A percentile compares a stretch with the other conserved stretches of the same genome.
These are phyloP conservation scores for Eira barbara DNA, from an alignment of 2,113 vertebrate species.

Conservation along the genomic window DNA sequence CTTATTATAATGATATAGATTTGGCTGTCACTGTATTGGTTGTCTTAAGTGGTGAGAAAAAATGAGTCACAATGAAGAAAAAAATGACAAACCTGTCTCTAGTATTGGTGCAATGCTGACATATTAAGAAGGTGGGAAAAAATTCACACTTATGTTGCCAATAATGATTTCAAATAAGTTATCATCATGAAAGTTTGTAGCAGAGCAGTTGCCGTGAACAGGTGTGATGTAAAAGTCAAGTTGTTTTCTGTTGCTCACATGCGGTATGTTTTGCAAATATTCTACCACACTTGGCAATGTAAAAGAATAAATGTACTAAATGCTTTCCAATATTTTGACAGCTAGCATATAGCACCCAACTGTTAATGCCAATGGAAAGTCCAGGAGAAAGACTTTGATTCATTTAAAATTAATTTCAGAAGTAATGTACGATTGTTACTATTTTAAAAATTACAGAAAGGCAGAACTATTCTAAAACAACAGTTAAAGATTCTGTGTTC, in stretches of 20 bases:
- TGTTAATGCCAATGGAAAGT: constrained; percentile 50
- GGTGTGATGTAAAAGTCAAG: constrained; percentile 42
- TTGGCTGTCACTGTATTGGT: not conserved
- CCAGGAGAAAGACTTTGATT: constrained; percentile 2
- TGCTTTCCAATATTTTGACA: constrained; percentile 71
- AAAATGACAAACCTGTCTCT: not conserved
- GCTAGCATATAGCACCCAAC: constrained; percentile 59
- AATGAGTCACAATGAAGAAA: not conserved
- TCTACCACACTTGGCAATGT: constrained; percentile 47
- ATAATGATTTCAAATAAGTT: not conserved
- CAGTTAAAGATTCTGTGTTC: not conserved
- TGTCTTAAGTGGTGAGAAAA: not conserved
- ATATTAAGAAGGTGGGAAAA: not conserved
- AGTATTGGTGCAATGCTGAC: not conserved
- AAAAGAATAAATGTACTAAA: constrained; percentile 31
- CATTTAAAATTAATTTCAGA: constrained; percentile 53
- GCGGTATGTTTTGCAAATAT: constrained; percentile 58
- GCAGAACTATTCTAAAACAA: not conserved
- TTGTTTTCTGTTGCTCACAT: constrained; percentile 32
- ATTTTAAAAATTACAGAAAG: not conserved
- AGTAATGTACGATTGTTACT: not conserved
- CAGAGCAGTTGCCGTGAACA: constrained; percentile 49
- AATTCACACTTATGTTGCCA: not conserved
- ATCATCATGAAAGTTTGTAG: not conserved
- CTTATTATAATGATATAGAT: constrained; percentile 35